Percentiles rank a stretch among this genome's conserved stretches.
Conservation (phyloP, 2,797 vertebrate species). For the Falco naumanni region DNA sequence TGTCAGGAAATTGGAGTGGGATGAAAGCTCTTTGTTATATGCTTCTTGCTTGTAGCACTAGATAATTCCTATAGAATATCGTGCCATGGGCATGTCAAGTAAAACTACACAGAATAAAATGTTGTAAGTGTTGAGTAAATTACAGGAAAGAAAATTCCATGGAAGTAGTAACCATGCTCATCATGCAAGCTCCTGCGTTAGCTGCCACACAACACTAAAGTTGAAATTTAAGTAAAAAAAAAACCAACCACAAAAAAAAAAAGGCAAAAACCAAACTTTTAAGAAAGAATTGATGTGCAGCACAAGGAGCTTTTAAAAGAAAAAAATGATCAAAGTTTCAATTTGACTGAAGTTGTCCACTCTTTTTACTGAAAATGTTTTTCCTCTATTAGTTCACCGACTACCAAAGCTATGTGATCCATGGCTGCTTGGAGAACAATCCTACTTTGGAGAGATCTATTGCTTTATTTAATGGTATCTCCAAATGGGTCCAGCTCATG, state of each 20-base stretch:
- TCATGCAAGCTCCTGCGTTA: not conserved
- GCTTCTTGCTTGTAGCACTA: not conserved
- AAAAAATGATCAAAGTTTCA: not conserved
- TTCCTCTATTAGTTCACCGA: slow-evolving; percentile 88
- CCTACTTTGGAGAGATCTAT: slow-evolving; percentile 96
- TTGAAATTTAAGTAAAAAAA: not conserved
- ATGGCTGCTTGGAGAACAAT: slow-evolving; percentile 92
- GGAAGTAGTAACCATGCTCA: not conserved
- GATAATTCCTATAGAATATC: not conserved
- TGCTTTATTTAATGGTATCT: slow-evolving; percentile 94
- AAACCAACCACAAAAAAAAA: not conserved
- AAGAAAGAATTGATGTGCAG: not conserved
- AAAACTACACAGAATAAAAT: not conserved
- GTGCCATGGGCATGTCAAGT: not conserved
- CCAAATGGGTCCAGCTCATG: slow-evolving; percentile 99
- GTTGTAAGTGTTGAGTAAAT: not conserved
- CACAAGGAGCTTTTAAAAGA: not conserved
- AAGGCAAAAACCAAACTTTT: not conserved
- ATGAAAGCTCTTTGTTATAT: not conserved
- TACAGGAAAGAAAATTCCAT: not conserved
- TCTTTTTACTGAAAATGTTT: not conserved
- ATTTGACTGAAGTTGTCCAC: not conserved
- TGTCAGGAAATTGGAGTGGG: not conserved
- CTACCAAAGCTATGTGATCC: slow-evolving; percentile 95
- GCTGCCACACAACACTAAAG: not conserved